phyloP scores from a whole-genome alignment of 2,797 vertebrate genomes.

The Clamator glandarius region DNA sequence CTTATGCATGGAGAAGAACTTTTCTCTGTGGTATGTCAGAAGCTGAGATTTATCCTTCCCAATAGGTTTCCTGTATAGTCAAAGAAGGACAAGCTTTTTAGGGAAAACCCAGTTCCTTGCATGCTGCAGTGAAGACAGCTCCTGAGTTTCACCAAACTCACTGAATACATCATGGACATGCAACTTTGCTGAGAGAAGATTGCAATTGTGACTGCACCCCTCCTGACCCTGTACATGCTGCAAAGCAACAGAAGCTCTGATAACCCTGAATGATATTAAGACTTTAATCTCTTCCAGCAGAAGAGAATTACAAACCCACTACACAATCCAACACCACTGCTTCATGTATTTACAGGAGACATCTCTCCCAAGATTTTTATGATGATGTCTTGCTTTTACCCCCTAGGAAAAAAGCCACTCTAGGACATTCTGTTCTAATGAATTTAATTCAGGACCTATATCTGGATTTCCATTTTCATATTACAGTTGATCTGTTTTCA shows the following conservation, averaged over 20 bases:
- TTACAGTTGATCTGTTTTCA: not conserved
- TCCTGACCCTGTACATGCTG: not conserved
- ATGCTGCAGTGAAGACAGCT: fast-evolving
- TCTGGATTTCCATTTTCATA: not conserved
- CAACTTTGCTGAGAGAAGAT: not conserved
- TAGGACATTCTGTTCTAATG: not conserved
- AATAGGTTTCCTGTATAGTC: not conserved
- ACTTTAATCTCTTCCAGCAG: not conserved
- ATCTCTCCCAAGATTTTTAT: not conserved
- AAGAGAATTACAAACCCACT: not conserved
- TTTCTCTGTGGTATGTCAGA: not conserved
- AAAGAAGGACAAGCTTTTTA: not conserved
- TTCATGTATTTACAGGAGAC: not conserved
- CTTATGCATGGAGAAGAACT: not conserved
- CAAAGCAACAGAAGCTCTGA: not conserved
- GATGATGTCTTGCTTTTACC: not conserved
- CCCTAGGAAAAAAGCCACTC: not conserved
- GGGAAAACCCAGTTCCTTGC: not conserved
- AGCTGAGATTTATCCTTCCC: not conserved
- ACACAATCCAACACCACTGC: not conserved
- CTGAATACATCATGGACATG: not conserved
- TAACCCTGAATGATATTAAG: not conserved
- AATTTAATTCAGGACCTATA: not conserved
- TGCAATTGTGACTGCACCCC: not conserved
- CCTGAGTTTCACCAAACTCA: not conserved